Base-by-base conservation (phyloP, 2,888 invertebrate genomes). In the Plemyria rubiginata region DNA sequence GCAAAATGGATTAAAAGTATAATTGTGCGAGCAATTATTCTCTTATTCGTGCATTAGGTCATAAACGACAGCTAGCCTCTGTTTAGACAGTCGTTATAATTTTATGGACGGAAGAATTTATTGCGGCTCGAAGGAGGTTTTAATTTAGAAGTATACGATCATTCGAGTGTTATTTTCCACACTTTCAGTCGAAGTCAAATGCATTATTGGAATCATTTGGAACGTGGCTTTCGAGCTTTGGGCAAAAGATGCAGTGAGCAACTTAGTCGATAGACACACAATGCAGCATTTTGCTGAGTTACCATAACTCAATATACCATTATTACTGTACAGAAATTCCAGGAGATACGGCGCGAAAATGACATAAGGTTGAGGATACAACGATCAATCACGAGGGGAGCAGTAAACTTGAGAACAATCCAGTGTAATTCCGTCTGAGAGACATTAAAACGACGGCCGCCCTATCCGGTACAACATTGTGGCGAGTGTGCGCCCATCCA, bases 391-490 rank as follows among this genome's bases (percentile, higher is more conserved):
- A 92, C 79, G 85, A 82, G 81, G 84, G 84, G 86, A 82, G 91
- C 89, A 88, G 86, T 92, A 92, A 92, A 92, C 80, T 81, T 82
- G 90, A 91, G 92, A 92, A 92, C 92, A 92, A 92, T 92, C 90
- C 92, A 86, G 92, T 90, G 92, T 92, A 92, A 92, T 92, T 92
- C 92, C 92, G 91, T 87, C 89, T 81, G 88, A 88, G 86, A 84
- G 91, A 92, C 92, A 92, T 92, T 92, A 92, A 92, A 90, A 91
- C 86, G 84, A 86, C 88, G 81, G 86, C 87, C 90, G 91, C 91
- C 92, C 91, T 91, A 92, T 92, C 92, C 92, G 92, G 92, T 86
- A 90, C 90, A 91, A 92, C 92, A 90, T 82, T 88, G 92, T 92
- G 78, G 84, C 79, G 69, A 70, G 75, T 73, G 76, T 73, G 72